Base-by-base conservation (phyloP, 2,113 vertebrate genomes). In the Mus pahari region DNA sequence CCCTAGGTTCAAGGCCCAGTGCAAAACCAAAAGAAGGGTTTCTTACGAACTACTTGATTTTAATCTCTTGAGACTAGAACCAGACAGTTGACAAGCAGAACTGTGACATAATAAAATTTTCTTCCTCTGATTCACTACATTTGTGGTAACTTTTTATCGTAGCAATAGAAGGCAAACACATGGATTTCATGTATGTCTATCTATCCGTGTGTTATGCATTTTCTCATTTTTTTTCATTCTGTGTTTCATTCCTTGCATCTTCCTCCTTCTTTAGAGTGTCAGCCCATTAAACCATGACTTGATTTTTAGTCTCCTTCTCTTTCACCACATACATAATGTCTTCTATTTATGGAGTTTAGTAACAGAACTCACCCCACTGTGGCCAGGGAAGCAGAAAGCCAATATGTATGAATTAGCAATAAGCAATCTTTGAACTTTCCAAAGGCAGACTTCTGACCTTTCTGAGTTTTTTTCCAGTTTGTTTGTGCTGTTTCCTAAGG, bases 401-500 rank as follows among this genome's bases (percentile, higher is more conserved):
- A 91, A 50, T 81, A 77, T 17, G 39, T 20, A 20, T 39, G 90
- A 96, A 91, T 93, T 71, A 92, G 17, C 20, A 83, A 26, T 58
- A 82, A 36, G 36, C 64, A 73, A 36, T 97, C 64, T 92, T 90
- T 93, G 60, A 94, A 94, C 17, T 89, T 96, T 93, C 77, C 75
- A 94, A 94, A 90, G 20, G 2, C 84, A 36, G 74, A 92, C 89
- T 86, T 48, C 64, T 96, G 91, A 95, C 39, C 50, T 96, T 79
- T 92, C 33, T 77, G 60, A 45, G 33, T 39, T 94, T 64, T 88
- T 91, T 62, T 86, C 11, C 16, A 82, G 20, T 70, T 66, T 95
- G 55, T 95, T 93, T 96, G 94, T 93, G 68, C 88, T 95, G 10
- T 62, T 95, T 93, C 93, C 81, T 97, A 93, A 89, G 70, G 48